Percentiles rank a stretch among this genome's conserved stretches.
These are phyloP conservation scores for Hylomyscus alleni DNA, from an alignment of 2,797 vertebrate species.

Conservation along the genomic window DNA sequence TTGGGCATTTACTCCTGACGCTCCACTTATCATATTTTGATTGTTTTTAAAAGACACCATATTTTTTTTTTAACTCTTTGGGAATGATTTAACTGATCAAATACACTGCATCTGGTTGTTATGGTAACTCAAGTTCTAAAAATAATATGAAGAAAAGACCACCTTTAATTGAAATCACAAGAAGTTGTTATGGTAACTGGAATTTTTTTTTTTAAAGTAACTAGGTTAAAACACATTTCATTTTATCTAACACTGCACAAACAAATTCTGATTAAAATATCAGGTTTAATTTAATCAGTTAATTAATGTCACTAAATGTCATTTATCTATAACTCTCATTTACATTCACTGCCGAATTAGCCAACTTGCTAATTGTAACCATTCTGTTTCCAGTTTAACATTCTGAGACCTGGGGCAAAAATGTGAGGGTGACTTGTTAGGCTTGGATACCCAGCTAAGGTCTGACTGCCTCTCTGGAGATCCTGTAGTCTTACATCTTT, in stretches of 20 bases:
- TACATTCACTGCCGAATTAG: conserved; percentile 89
- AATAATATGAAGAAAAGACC: conserved; percentile 90
- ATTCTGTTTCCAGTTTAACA: conserved; percentile 84
- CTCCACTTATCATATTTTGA: conserved; percentile 88
- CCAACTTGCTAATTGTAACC: conserved; percentile 89
- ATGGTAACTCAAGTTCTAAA: conserved; percentile 91
- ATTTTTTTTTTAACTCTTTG: conserved; percentile 90
- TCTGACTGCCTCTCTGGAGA: neutral
- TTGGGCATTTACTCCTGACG: conserved; percentile 87
- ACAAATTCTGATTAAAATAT: conserved; percentile 94
- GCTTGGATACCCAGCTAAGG: neutral
- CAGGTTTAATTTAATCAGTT: conserved; percentile 94
- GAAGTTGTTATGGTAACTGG: conserved; percentile 92
- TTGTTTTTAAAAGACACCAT: conserved; percentile 88
- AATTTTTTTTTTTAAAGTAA: conserved; percentile 90
- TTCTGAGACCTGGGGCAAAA: conserved; percentile 72
- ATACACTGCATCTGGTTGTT: conserved; percentile 87
- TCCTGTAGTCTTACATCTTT: conserved; percentile 20
- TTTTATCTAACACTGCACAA: conserved; percentile 91
- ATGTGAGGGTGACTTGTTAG: neutral
- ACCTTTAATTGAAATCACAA: conserved; percentile 91
- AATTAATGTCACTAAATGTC: conserved; percentile 94
- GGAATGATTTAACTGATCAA: conserved; percentile 84
- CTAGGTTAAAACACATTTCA: conserved; percentile 90
- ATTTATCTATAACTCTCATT: conserved; percentile 91